Percentiles rank a stretch among this genome's conserved stretches.
These are phyloP conservation scores for Acronicta alni DNA, from an alignment of 2,888 invertebrate genomes.

Conservation along the genomic window DNA sequence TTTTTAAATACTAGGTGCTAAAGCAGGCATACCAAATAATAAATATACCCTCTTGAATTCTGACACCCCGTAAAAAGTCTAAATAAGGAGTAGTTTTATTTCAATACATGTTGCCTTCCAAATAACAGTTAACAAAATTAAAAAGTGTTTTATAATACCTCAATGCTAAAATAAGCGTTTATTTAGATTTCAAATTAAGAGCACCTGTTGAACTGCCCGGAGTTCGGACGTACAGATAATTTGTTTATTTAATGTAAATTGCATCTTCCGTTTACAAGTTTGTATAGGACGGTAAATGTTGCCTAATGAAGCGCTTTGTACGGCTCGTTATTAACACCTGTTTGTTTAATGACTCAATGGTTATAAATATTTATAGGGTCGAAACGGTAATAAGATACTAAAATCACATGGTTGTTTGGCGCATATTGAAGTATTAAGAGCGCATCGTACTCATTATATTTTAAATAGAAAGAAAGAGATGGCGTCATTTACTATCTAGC, in stretches of 20 bases:
- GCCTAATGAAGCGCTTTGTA: slow-evolving; percentile 68
- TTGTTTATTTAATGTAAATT: slow-evolving; percentile 82
- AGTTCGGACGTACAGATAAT: slow-evolving; percentile 69
- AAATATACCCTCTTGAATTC: too few relatives aligned
- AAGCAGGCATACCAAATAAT: too few relatives aligned
- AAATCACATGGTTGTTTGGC: slow-evolving; percentile 4
- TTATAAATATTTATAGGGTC: slow-evolving; percentile 48
- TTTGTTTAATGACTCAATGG: slow-evolving; percentile 32
- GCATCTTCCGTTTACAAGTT: slow-evolving; percentile 68
- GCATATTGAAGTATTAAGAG: slow-evolving; percentile 9
- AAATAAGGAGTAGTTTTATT: too few relatives aligned
- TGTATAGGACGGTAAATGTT: slow-evolving; percentile 59
- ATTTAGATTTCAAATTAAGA: slow-evolving; percentile 82
- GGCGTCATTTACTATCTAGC: too few relatives aligned
- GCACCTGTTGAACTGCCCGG: slow-evolving; percentile 78
- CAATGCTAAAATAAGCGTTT: slow-evolving; percentile 66
- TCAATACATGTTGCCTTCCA: too few relatives aligned
- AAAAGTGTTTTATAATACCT: not conserved
- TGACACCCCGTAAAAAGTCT: too few relatives aligned
- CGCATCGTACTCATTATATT: not conserved
- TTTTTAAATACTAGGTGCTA: too few relatives aligned
- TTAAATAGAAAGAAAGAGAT: too few relatives aligned
- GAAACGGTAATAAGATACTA: slow-evolving; percentile 29
- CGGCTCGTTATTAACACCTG: slow-evolving; percentile 50
- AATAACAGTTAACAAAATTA: too few relatives aligned